A percentile compares a stretch with the other conserved stretches of the same genome.
These are phyloP conservation scores for Drosophila bocqueti DNA, from an alignment of 1,140 invertebrate species.

Conservation along the genomic window DNA sequence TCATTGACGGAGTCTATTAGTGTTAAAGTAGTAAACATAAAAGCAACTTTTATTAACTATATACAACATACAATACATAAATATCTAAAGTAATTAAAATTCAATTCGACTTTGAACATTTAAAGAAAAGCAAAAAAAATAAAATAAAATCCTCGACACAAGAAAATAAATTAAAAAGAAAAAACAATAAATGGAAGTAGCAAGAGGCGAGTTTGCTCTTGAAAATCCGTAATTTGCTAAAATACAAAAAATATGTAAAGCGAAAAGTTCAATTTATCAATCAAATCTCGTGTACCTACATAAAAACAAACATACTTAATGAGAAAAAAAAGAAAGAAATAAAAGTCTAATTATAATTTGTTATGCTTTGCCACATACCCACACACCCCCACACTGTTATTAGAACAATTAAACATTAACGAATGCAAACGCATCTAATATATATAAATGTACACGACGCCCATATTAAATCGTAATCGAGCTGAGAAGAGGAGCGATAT, in stretches of 20 bases:
- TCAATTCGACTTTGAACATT: constrained; percentile 51
- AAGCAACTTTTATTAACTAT: constrained; percentile 69
- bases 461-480: constrained; percentile 33
- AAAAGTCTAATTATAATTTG: constrained; percentile 72
- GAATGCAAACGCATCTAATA: constrained; percentile 58
- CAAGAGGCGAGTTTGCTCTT: constrained; percentile 15
- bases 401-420: constrained; percentile 79
- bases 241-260: constrained; percentile 61
- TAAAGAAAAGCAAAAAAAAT: constrained; percentile 17
- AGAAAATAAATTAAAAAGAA: constrained; percentile 4
- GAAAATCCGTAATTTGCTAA: constrained; percentile 43
- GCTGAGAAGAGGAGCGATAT: constrained; percentile 11
- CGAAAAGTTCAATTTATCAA: constrained; percentile 64
- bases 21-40: constrained; percentile 71
- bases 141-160: constrained; percentile 11
- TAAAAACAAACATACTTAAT: constrained; percentile 43
- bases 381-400: constrained; percentile 72
- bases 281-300: constrained; percentile 56
- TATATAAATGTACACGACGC: constrained; percentile 37
- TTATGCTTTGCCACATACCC: constrained; percentile 68
- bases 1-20: constrained; percentile 81
- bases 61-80: constrained; percentile 53
- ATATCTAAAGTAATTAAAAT: constrained; percentile 54
- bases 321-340: constrained; percentile 38
- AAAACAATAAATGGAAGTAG: constrained; percentile 3